Base-by-base conservation (phyloP, 30 jellyfish, hydroid and myxozoan genomes). In the Mastigias papua region DNA sequence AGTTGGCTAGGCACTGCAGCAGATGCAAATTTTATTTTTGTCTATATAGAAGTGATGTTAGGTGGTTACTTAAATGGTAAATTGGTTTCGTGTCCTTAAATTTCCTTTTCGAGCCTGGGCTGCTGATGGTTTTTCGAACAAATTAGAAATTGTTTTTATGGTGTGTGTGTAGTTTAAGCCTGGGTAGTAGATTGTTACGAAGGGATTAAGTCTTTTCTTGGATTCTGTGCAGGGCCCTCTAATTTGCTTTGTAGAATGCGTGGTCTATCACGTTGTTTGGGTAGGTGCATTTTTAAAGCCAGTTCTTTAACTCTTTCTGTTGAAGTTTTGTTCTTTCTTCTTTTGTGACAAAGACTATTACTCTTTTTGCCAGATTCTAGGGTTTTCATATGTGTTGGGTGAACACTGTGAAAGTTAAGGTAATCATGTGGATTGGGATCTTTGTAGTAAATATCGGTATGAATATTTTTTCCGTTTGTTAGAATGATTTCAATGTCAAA, bases 171-270 rank as follows among this genome's bases (percentile, higher is more conserved):
- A n/a, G n/a, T n/a, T n/a, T n/a, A n/a, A n/a, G n/a, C n/a, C n/a
- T n/a, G n/a, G n/a, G n/a, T n/a, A n/a, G n/a, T n/a, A n/a, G n/a
- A n/a, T n/a, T n/a, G n/a, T n/a, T n/a, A n/a, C n/a, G n/a, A n/a
- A n/a, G n/a, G n/a, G n/a, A n/a, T n/a, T n/a, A n/a, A n/a, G n/a
- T n/a, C n/a, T n/a, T n/a, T n/a, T n/a, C n/a, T n/a, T 37, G 54
- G 54, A 37, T 82, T 30, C 1, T 88, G 86, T 22, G 92, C 86
- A 13, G 92, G 92, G 31, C 92, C 92, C 58, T 82, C 77, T 13
- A 82, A 37, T 69, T 82, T 82, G 92, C 87, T 21, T 68, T 66
- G 63, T 61, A 70, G 51, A 82, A 61, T 37, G 74, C 87, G 22
- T 48, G 37, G 1, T 68, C 63, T 19, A 82, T 82, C 22, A 69